A percentile compares a stretch with the other conserved stretches of the same genome.
Evolutionary conservation across 2,113 vertebrate genomes (phyloP).

Genomic region (Antechinus flavipes): DNA sequence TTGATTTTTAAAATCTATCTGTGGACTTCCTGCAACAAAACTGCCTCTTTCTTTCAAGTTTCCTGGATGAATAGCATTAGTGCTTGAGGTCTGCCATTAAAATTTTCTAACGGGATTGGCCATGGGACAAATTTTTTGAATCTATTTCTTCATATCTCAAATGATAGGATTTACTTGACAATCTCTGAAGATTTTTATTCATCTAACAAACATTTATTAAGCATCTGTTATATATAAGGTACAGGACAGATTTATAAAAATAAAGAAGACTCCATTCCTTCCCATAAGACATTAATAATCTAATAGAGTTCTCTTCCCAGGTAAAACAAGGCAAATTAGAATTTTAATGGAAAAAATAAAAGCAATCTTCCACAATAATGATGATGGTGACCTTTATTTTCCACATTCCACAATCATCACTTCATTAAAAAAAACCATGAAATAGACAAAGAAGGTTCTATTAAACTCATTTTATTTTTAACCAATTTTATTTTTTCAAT

Average conservation of each 20-base stretch:
- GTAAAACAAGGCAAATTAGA: background rate
- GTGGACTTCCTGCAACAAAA: no score
- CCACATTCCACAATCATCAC: background rate
- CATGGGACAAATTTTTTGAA: background rate
- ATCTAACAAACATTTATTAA: background rate
- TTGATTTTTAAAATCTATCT: background rate
- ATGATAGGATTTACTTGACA: background rate
- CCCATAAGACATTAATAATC: background rate
- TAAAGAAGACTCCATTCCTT: background rate
- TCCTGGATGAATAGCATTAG: background rate
- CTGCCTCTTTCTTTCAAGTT: background rate
- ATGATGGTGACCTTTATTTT: background rate
- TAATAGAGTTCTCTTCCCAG: background rate
- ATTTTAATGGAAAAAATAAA: background rate
- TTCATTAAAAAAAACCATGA: background rate
- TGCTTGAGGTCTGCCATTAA: background rate
- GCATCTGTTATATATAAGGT: background rate
- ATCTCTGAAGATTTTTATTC: background rate
- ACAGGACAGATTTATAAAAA: background rate
- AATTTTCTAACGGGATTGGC: background rate
- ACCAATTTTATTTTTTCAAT: background rate
- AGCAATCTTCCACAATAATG: background rate
- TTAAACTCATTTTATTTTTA: background rate
- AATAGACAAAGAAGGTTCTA: background rate
- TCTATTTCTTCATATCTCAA: background rate